Percentiles rank a stretch among this genome's conserved stretches.
Evolutionary conservation across 2,113 vertebrate species (phyloP).

Genomic region (Malurus cyaneus): DNA sequence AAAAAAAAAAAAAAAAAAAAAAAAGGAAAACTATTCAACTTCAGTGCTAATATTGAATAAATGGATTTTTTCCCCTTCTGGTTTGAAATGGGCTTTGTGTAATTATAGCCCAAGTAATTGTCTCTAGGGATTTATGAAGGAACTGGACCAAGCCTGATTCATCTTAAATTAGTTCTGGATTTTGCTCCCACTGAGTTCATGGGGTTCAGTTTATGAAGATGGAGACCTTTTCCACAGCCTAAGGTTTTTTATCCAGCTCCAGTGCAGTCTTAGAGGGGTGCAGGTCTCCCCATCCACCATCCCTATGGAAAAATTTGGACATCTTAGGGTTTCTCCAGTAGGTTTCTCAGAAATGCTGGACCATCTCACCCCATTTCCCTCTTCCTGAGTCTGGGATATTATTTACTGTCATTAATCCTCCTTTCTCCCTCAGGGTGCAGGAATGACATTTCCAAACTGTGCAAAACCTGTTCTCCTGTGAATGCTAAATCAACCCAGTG

Average conservation of each 20-base stretch:
- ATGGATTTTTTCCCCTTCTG: accelerated
- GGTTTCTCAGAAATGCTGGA: background rate
- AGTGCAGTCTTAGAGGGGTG: background rate
- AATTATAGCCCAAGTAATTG: background rate
- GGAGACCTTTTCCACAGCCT: background rate
- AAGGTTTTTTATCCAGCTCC: background rate
- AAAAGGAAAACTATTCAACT: background rate
- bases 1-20: background rate
- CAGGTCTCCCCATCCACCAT: background rate
- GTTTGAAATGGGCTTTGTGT: background rate
- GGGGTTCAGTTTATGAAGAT: background rate
- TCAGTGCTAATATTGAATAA: background rate
- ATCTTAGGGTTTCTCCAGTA: background rate
- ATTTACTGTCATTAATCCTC: background rate
- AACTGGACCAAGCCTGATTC: background rate
- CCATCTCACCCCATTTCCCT: background rate
- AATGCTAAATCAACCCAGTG: background rate
- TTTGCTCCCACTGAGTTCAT: background rate
- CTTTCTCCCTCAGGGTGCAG: background rate
- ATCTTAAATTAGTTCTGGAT: background rate
- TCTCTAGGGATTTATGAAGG: background rate
- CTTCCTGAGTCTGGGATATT: background rate
- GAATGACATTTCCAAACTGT: background rate
- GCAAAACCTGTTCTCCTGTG: background rate
- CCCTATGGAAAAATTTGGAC: background rate